These are phyloP conservation scores for Cheracebus regulus DNA, from an alignment of 2,797 vertebrate species.

Conservation along the genomic window DNA sequence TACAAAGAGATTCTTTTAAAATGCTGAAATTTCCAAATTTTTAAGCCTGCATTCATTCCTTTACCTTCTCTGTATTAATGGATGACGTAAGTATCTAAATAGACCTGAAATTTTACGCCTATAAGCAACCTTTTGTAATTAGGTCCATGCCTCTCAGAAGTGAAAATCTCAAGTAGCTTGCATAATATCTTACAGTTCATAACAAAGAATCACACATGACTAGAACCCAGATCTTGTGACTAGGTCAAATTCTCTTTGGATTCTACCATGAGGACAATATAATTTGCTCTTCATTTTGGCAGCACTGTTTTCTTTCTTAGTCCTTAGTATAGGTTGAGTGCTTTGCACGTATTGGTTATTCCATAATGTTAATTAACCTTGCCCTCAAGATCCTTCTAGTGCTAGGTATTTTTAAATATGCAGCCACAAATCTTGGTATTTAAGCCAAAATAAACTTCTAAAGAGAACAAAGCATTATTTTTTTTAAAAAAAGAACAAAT, in stretches of 20 bases:
- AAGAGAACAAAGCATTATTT: neutral
- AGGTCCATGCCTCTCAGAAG: neutral
- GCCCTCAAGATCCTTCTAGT: neutral
- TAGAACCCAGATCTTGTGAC: neutral
- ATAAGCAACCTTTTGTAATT: neutral
- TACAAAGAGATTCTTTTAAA: neutral
- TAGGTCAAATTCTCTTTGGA: neutral
- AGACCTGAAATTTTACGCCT: neutral
- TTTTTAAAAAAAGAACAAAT: neutral
- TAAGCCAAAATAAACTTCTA: conserved; percentile 31
- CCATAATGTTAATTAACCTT: neutral
- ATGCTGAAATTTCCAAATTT: neutral
- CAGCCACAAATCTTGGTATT: neutral
- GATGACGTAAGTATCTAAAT: neutral
- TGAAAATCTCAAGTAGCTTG: conserved; percentile 26
- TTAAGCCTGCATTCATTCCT: neutral
- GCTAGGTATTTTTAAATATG: conserved; percentile 25
- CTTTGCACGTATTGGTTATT: neutral
- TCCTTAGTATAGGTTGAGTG: neutral
- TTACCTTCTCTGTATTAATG: neutral
- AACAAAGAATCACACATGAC: neutral
- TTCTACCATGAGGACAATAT: neutral
- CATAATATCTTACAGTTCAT: neutral
- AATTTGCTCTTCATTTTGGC: neutral
- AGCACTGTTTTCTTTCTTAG: neutral